Base-by-base conservation (phyloP, 1,140 invertebrate genomes). In the Harpegnathos saltator region DNA sequence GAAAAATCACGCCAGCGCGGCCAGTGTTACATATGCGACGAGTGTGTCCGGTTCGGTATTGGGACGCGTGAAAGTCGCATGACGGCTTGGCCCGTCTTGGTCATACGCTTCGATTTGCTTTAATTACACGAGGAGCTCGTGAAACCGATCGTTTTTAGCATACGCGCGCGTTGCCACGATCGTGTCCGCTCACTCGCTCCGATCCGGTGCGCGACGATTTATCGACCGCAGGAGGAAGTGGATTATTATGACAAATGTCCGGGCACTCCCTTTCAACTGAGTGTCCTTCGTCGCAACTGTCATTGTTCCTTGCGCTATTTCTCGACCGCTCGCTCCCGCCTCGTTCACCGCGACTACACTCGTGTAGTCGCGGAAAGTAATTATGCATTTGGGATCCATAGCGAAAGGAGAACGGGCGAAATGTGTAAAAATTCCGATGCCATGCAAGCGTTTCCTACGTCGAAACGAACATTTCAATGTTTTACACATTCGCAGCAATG, bases 1-100 rank as follows among this genome's bases (percentile, higher is more conserved):
- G 48, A 68, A 78, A 78, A 78, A n/a, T 69, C 75, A 29, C 22
- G 81, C 62, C 24, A 22, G 22, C 50, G 48, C 69, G 17, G n/a
- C n/a, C n/a, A n/a, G n/a, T 65, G 59, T 48, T 19, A 29, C 38
- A 38, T 56, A 68, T 61, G 63, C 52, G 58, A 77, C n/a, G 12
- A 48, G 19, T 26, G 38, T n/a, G n/a, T n/a, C n/a, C n/a, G n/a
- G n/a, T 15, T n/a, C 65, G 54, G 54, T 62, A 69, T 54, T 52
- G 54, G n/a, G 24, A 54, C 63, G 38, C 71, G 85, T 87, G 83
- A 85, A 85, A 86, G 85, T 73, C 72, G 68, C 19, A 29, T 63
- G 72, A 71, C 65, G 26, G 24, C 59, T 58, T 17, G 33, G n/a
- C 24, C 54, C 52, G n/a, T n/a, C n/a, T n/a, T n/a, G 54, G n/a